Base-by-base conservation (phyloP, 2,888 invertebrate species). In the Emmelina monodactyla region DNA sequence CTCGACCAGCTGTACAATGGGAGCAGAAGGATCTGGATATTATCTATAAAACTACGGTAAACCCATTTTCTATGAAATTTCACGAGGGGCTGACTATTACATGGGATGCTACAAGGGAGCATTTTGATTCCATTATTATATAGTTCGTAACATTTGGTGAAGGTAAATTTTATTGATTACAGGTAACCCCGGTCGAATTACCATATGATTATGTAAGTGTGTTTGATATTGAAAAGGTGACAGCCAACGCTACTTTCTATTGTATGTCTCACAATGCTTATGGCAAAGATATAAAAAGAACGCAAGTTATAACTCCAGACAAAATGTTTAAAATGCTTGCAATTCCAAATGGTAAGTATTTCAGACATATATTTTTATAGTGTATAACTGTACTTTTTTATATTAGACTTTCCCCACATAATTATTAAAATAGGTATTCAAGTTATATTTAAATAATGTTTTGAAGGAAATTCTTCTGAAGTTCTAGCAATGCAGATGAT, bases 1-100 rank as follows among this genome's bases (percentile, higher is more conserved):
- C 71, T 0, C 47, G 52, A 34, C 67, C 71, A 2, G 34, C 45
- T 2, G 48, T 67, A 2, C 33, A 43, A 16, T 71, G 71, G 71
- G 31, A 43, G 10, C 53, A 59, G 47, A 44, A 9, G 42, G 28
- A 50, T 45, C 12, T 16, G 11, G 2, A 31, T 19, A 10, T 19
- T 58, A 7, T 22, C 45, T 1, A 44, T 50, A 22, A 32, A 35
- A 36, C 63, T 64, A 54, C 46, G 28, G 43, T 39, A 38, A n/a
- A n/a, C n/a, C n/a, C n/a, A n/a, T n/a, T n/a, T n/a, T n/a, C n/a
- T n/a, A n/a, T n/a, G n/a, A n/a, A n/a, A n/a, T n/a, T n/a, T n/a
- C n/a, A n/a, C n/a, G n/a, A n/a, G n/a, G n/a, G n/a, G n/a, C n/a
- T n/a, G n/a, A n/a, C n/a, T n/a, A n/a, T n/a, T n/a, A n/a, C n/a